These are phyloP conservation scores for Chelonus insularis DNA, from an alignment of 1,140 invertebrate genomes.

Conservation along the genomic window DNA sequence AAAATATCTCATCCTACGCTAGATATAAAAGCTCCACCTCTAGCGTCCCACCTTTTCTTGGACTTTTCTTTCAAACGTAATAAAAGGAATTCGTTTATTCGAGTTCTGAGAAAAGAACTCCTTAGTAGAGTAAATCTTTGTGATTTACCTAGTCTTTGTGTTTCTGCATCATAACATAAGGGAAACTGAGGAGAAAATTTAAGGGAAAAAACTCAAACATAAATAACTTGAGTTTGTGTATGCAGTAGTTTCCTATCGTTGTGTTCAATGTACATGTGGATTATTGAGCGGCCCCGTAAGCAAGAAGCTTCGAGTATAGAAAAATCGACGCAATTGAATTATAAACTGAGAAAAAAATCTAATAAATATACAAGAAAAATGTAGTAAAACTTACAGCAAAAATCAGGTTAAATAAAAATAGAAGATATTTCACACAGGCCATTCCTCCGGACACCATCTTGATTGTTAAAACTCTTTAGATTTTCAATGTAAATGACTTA, in stretches of 20 bases:
- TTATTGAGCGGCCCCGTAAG: slow-evolving; percentile 23
- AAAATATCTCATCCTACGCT: slow-evolving; percentile 11
- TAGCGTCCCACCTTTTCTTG: neutral
- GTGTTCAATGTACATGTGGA: neutral
- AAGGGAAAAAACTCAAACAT: too few species aligned
- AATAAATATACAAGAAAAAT: neutral
- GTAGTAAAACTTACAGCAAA: slow-evolving; percentile 73
- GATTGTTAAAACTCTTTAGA: slow-evolving; percentile 11
- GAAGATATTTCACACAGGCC: slow-evolving; percentile 79
- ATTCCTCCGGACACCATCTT: slow-evolving; percentile 75
- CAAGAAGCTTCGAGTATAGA: slow-evolving; percentile 4
- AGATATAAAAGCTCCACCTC: neutral
- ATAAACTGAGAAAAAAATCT: neutral
- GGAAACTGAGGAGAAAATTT: too few species aligned
- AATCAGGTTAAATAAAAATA: slow-evolving; percentile 82
- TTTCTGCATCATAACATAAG: too few species aligned
- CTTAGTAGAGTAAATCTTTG: too few species aligned
- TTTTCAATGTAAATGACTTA: neutral
- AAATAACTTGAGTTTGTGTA: neutral
- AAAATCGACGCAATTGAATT: neutral
- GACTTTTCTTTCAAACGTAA: too few species aligned
- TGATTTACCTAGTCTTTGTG: too few species aligned
- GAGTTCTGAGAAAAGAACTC: too few species aligned
- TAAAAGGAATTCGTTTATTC: too few species aligned
- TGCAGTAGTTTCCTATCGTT: neutral